Conservation (phyloP, 2,113 vertebrate species). For the Amia ocellicauda region DNA sequence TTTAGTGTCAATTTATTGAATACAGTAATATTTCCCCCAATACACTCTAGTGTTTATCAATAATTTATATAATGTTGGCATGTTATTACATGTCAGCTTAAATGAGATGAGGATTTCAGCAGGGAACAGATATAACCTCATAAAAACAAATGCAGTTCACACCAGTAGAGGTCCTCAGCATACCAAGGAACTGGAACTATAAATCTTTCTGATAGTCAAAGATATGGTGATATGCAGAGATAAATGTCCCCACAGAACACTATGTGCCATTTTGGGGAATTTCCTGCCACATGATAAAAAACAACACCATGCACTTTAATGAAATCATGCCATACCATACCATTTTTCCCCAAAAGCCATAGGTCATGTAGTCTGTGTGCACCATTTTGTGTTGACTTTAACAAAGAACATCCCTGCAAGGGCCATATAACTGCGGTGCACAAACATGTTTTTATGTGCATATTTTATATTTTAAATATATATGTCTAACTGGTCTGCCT, state of each 20-base stretch:
- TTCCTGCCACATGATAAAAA: no score
- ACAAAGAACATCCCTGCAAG: no score
- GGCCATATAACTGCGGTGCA: no score
- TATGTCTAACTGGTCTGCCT: no score
- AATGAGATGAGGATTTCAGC: slow-evolving; percentile 33
- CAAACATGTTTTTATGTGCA: no score
- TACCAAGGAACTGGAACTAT: slow-evolving; percentile 27
- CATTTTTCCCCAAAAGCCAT: no score
- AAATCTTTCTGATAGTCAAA: background rate
- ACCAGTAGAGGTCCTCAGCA: slow-evolving; percentile 55
- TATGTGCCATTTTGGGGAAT: no score
- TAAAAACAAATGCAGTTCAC: background rate
- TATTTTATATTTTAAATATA: no score
- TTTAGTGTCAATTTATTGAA: slow-evolving; percentile 30
- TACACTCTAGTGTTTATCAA: slow-evolving; percentile 19
- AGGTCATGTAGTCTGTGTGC: no score
- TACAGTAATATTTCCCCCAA: slow-evolving; percentile 26
- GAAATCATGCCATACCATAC: no score
- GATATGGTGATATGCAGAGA: background rate
- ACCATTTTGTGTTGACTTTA: no score
- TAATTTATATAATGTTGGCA: slow-evolving; percentile 26
- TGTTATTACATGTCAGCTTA: slow-evolving; percentile 30
- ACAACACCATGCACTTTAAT: no score
- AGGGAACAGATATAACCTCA: background rate
- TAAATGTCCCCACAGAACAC: background rate